Evolutionary conservation across 2,888 invertebrate species (phyloP), one percentile per base, ranked within the genome.

Genomic region (Athetis lepigone): DNA sequence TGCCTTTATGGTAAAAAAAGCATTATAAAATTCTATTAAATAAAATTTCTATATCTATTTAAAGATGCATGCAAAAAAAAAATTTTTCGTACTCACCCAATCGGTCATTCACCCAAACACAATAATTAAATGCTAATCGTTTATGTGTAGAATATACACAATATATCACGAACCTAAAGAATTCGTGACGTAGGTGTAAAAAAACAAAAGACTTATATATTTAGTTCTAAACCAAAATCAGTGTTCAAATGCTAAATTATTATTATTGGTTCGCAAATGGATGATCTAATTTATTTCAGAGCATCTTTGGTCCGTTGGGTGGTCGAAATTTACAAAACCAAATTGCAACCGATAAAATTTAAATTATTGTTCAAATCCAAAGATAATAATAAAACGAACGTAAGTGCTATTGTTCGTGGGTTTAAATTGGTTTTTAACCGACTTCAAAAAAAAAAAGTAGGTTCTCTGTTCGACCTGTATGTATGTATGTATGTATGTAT

Each of bases 291-390:
- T 73, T 74, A 73, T 25, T 54, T 51, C 29, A 47, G 23, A 40
- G 29, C 57, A 52, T 47, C 59, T 51, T 50, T 37, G 6, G 27
- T 42, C 23, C 56, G 36, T 64, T 66, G 79, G 78, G 79, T 79
- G 79, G 79, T 77, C 79, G 67, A 59, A 47, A 60, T 75, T 79
- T 63, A 70, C 51, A 65, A 68, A 66, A 46, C 52, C 56, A 52
- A 72, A 72, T 58, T 60, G 40, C 50, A 46, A 25, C 46, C 67
- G 59, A 79, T 79, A 79, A 80, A 80, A 54, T 23, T 21, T 37
- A 75, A 74, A 54, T 67, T 80, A 69, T 77, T 77, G 59, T 75
- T 65, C 16, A 59, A 76, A 62, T 63, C 47, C 59, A 58, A 23
- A 27, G 58, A 74, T 63, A 61, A 70, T 60, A 57, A 67, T 73